Evolutionary conservation across 92 coral and sea anemone genomes (phyloP).

Genomic region (Metridium senile): DNA sequence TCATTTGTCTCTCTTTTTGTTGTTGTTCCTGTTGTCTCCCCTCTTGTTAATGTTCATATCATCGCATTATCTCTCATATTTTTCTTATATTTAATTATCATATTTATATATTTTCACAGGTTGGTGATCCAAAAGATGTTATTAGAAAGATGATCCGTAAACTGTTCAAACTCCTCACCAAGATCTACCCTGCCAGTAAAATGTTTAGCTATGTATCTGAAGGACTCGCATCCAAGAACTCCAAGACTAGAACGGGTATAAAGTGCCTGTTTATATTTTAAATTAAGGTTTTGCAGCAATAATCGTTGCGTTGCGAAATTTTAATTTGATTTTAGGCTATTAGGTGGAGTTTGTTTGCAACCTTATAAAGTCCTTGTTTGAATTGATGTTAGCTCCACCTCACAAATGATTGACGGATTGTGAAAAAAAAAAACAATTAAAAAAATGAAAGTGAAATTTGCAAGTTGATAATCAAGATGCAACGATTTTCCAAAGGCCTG

Average conservation of each 20-base stretch:
- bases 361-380: no score
- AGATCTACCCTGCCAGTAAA: conserved; percentile 97
- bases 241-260: conserved; percentile 90
- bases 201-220: conserved; percentile 87
- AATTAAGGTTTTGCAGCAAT: not conserved
- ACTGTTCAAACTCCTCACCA: conserved; percentile 75
- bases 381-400: no score
- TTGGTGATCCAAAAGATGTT: conserved; percentile 97
- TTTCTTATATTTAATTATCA: no score
- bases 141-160: conserved; percentile 94
- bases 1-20: not conserved
- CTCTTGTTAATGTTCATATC: no score
- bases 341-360: not conserved
- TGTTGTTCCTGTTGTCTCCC: not conserved
- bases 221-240: conserved; percentile 88
- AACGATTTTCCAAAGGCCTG: no score
- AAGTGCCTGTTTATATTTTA: not conserved
- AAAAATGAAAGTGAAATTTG: no score
- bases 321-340: not conserved
- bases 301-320: not conserved
- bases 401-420: no score
- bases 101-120: conserved; percentile 58
- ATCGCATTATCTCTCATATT: no score
- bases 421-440: no score
- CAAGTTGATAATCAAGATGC: no score